A percentile compares a stretch with the other conserved stretches of the same genome.
These are phyloP conservation scores for Turritopsis dohrnii DNA, from an alignment of 30 jellyfish, hydroid and myxozoan species.

Conservation along the genomic window DNA sequence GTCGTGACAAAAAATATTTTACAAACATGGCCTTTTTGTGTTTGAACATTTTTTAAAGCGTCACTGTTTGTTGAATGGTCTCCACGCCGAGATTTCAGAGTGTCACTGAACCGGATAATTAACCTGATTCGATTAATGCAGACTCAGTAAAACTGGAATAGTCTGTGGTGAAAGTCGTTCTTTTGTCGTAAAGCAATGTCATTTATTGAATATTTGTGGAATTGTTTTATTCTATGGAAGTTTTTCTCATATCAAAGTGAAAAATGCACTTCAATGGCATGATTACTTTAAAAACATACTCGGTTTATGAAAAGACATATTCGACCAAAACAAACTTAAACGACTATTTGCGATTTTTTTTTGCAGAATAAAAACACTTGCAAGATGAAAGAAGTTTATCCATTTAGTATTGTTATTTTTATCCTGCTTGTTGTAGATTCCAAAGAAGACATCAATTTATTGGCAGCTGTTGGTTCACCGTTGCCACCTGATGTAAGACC, in stretches of 20 bases:
- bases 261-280: neutral
- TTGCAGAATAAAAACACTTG: neutral
- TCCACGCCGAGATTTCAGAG: too few relatives aligned
- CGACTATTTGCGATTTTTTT: neutral
- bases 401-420: neutral
- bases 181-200: neutral
- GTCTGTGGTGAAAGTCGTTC: neutral
- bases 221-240: neutral
- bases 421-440: constrained; percentile 33
- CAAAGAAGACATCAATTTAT: constrained; percentile 51
- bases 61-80: too few relatives aligned
- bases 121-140: too few relatives aligned
- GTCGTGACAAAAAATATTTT: too few relatives aligned
- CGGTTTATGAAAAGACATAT: neutral
- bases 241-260: neutral
- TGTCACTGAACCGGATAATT: too few relatives aligned
- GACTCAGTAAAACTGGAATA: too few relatives aligned
- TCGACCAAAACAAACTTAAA: neutral
- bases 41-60: too few relatives aligned
- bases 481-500: constrained; percentile 67
- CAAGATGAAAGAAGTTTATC: neutral
- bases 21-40: too few relatives aligned
- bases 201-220: neutral
- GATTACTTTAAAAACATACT: neutral
- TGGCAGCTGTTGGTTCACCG: constrained; percentile 92